A percentile compares a stretch with the other conserved stretches of the same genome.
These are phyloP conservation scores for Vimba vimba DNA, from an alignment of 2,113 vertebrate genomes.

Conservation along the genomic window DNA sequence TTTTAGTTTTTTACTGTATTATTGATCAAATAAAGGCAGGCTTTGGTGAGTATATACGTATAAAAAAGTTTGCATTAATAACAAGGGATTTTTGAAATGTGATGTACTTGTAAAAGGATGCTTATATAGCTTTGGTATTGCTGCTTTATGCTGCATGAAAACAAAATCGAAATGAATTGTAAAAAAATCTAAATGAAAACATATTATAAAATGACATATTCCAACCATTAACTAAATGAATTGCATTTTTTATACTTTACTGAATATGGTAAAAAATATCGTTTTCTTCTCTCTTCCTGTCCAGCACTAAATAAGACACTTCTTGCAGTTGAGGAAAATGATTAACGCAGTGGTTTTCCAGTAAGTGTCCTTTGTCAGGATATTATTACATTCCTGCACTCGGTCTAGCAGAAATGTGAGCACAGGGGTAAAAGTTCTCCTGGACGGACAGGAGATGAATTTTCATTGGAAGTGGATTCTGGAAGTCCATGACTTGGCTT, in stretches of 20 bases:
- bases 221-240: neutral
- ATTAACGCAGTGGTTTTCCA: slow-evolving; percentile 2
- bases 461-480: neutral
- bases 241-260: neutral
- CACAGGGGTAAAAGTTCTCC: neutral
- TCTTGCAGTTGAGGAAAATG: neutral
- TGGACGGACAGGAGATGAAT: neutral
- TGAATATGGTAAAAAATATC: neutral
- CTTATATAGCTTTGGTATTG: neutral
- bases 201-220: neutral
- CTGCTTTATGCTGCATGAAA: neutral
- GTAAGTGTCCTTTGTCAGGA: slow-evolving; percentile 17
- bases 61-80: no score
- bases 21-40: no score
- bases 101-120: neutral
- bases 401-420: neutral
- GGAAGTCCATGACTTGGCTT: neutral
- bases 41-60: no score
- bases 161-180: neutral
- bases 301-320: neutral
- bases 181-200: neutral
- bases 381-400: slow-evolving; percentile 7
- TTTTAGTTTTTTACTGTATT: no score
- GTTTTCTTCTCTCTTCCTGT: neutral
- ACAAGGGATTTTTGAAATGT: no score